Evolutionary conservation across 2,888 invertebrate genomes (phyloP), one percentile per base, ranked within the genome.

Genomic region (Drosophila mimetica): DNA sequence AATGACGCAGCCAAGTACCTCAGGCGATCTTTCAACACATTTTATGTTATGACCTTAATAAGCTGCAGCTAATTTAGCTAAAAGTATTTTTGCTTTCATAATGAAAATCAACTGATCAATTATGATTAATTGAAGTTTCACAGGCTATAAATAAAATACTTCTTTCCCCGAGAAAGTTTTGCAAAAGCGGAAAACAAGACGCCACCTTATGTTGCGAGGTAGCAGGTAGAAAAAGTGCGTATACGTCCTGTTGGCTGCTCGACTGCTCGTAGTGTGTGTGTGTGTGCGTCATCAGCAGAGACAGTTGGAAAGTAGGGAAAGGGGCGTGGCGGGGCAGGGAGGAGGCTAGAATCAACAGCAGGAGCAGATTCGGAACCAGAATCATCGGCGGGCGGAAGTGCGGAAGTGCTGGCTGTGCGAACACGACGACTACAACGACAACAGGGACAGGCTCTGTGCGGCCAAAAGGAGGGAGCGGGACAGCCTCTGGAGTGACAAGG

Each of bases 371-470:
- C 60, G 52, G 47, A 79, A 59, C 59, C 76, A 61, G 52, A 67
- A 67, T 44, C 66, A 37, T 36, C 52, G 44, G 66, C 64, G 16
- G 52, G 64, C 75, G 77, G 76, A 76, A 57, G 76, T 70, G 64
- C 76, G 86, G 84, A 81, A 86, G 76, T 69, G 80, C 78, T 74
- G 71, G 65, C 86, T 82, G 79, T 80, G 80, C 76, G 86, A 86
- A 76, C 83, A 80, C 63, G 79, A 79, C 52, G 60, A 60, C 76
- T 60, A 55, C 63, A 54, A 69, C 42, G 53, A 37, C 58, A 48
- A 14, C 58, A 57, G 39, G 54, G 51, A 59, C 67, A 67, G 42
- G 22, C 42, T 1, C n/a, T n/a, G n/a, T n/a, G n/a, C n/a, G n/a
- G n/a, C n/a, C n/a, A n/a, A 52, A 30, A 34, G 47, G 65, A 63